Conservation (phyloP, 1,140 invertebrate genomes). For the Zophobas atratus region DNA sequence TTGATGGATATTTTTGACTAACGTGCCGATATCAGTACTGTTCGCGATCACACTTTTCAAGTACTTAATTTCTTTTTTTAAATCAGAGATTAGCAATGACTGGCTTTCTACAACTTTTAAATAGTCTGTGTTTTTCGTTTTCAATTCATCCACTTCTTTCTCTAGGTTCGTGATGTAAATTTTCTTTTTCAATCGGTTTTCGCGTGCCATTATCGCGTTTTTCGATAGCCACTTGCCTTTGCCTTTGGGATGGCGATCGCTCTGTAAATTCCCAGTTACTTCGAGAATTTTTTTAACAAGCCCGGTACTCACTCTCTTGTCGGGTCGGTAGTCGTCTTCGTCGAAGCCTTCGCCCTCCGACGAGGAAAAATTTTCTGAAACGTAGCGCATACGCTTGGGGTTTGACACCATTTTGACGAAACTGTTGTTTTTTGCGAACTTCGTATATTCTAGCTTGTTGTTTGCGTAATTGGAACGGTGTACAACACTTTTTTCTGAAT, state of each 20-base stretch:
- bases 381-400: constrained; percentile 55
- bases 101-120: constrained; percentile 69
- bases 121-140: constrained; percentile 70
- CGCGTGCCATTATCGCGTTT: constrained; percentile 74
- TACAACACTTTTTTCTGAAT: too few relatives aligned
- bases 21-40: constrained; percentile 67
- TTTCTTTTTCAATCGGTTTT: constrained; percentile 74
- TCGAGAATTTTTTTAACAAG: constrained; percentile 23
- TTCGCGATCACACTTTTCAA: constrained; percentile 72
- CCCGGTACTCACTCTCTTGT: constrained; percentile 50
- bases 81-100: constrained; percentile 66
- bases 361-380: constrained; percentile 53
- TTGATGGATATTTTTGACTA: constrained; percentile 68
- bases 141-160: constrained; percentile 67
- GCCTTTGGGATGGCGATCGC: constrained; percentile 47
- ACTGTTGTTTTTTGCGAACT: neutral
- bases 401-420: constrained; percentile 51
- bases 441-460: too few relatives aligned
- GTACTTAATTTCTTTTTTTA: constrained; percentile 71
- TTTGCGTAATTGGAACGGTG: too few relatives aligned
- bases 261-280: constrained; percentile 38
- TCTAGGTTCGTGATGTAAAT: constrained; percentile 72
- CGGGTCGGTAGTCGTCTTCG: neutral
- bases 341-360: constrained; percentile 52
- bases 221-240: constrained; percentile 61